Percentiles rank a stretch among this genome's conserved stretches.
Conservation (phyloP, 2,888 invertebrate species). For the Mesorhabditis spiculigera region DNA sequence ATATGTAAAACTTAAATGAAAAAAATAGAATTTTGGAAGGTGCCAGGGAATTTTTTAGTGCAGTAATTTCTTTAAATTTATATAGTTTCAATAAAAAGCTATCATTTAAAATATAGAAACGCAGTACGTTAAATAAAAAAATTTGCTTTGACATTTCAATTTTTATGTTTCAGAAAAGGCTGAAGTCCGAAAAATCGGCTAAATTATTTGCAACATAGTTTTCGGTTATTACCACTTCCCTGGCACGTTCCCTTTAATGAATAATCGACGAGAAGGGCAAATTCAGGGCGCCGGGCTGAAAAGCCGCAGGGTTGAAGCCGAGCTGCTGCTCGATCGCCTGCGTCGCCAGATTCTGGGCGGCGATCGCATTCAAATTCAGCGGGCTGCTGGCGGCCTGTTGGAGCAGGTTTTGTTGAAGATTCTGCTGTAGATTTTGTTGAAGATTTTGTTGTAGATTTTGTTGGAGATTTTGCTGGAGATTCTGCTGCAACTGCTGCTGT, state of each 20-base stretch:
- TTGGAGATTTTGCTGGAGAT: background rate
- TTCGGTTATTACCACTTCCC: no score
- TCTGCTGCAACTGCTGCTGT: constrained; percentile 2
- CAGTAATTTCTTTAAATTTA: no score
- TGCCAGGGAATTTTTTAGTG: no score
- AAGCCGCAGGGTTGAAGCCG: background rate
- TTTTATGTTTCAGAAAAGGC: no score
- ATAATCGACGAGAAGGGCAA: constrained; percentile 4
- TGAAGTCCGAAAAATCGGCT: no score
- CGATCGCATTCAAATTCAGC: background rate
- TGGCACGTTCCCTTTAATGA: background rate
- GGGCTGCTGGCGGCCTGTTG: background rate
- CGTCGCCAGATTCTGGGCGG: background rate
- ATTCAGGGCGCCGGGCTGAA: background rate
- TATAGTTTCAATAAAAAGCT: no score
- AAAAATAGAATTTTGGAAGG: no score
- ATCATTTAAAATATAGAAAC: no score
- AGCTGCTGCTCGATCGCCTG: constrained; percentile 6
- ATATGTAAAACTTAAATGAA: no score
- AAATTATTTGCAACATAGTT: no score
- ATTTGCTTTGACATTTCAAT: no score
- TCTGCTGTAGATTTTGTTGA: background rate
- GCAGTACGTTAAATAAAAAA: no score
- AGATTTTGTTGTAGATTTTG: background rate
- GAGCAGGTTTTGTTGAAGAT: background rate